Conservation (phyloP, 1,140 invertebrate species). For the Drosophila nigrodunni region DNA sequence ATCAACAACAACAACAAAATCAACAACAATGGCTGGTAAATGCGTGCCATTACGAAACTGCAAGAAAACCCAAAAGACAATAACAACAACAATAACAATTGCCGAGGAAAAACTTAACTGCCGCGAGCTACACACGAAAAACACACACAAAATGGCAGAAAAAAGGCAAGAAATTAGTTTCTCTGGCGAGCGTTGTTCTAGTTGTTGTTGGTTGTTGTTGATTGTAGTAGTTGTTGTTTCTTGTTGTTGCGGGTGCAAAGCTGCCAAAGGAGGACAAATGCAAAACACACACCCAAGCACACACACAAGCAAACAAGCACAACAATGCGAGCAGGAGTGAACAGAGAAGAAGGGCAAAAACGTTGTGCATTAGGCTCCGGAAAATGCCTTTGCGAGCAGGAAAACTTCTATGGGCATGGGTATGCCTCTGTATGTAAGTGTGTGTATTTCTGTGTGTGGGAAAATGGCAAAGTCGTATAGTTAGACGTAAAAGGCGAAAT, state of each 20-base stretch:
- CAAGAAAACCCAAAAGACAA: constrained; percentile 47
- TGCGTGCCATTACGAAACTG: constrained; percentile 39
- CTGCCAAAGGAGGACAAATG: constrained; percentile 50
- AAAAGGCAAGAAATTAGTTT: constrained; percentile 78
- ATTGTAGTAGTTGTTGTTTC: constrained; percentile 14
- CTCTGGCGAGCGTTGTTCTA: constrained; percentile 39
- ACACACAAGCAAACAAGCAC: not conserved
- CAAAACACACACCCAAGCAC: constrained; percentile 25
- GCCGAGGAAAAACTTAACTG: constrained; percentile 64
- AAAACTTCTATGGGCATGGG: constrained; percentile 15
- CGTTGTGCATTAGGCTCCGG: constrained; percentile 41
- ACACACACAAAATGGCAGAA: constrained; percentile 49
- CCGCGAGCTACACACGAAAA: constrained; percentile 63
- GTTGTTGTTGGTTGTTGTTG: constrained; percentile 35
- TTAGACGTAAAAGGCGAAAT: constrained; percentile 60
- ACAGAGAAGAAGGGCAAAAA: constrained; percentile 7
- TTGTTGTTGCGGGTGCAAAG: constrained; percentile 42
- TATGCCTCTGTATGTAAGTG: constrained; percentile 1
- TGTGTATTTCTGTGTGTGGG: constrained; percentile 16
- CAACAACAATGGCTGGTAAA: constrained; percentile 29
- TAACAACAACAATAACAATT: constrained; percentile 44
- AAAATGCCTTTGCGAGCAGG: constrained; percentile 47
- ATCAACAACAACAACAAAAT: constrained; percentile 46
- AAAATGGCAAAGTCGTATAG: constrained; percentile 66
- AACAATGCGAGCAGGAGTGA: constrained; percentile 12